Base-by-base conservation (phyloP, 2,113 vertebrate species). In the Cyrtonyx montezumae region DNA sequence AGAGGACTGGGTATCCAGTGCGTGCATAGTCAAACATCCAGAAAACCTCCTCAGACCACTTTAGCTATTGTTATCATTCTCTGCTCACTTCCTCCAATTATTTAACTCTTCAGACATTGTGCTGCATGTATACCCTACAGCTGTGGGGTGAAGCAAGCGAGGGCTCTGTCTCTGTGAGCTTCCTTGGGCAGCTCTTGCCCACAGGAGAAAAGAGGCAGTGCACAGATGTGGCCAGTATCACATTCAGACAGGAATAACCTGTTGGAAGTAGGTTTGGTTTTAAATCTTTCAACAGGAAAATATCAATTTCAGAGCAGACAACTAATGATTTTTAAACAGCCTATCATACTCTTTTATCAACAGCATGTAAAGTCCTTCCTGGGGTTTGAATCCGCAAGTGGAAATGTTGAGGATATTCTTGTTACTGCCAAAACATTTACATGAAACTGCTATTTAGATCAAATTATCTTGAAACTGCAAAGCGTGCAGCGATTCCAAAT, bases 361-460 rank as follows among this genome's bases (percentile, higher is more conserved):
- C 43, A 13, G 68, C 77, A 53, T 73, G 92, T 48, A 59, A 68
- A 95, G 61, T 82, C 2, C 1, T 81, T 83, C 16, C 34, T 95
- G 79, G 63, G 49, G 74, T 96, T 96, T 93, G 84, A 87, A 84
- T 67, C 93, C 97, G 28, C 42, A 82, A 91, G 75, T 69, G 63
- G 80, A 90, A 66, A 78, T 62, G 63, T 49, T 92, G 84, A 80
- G 81, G 73, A 79, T 95, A 76, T 95, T 96, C 95, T 76, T 46
- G 40, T 96, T 94, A 90, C 88, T 96, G 96, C 87, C 92, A 96
- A 96, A 97, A 96, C 76, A 88, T 96, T 95, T 95, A 93, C 88
- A 68, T 75, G 85, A 89, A 94, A 82, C 89, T 94, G 85, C 84
- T 91, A 82, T 86, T 96, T 81, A 95, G 87, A 84, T 91, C 88